Evolutionary conservation across 2,888 invertebrate genomes (phyloP), one percentile per base, ranked within the genome.

Genomic region (Cheilosia vernalis): DNA sequence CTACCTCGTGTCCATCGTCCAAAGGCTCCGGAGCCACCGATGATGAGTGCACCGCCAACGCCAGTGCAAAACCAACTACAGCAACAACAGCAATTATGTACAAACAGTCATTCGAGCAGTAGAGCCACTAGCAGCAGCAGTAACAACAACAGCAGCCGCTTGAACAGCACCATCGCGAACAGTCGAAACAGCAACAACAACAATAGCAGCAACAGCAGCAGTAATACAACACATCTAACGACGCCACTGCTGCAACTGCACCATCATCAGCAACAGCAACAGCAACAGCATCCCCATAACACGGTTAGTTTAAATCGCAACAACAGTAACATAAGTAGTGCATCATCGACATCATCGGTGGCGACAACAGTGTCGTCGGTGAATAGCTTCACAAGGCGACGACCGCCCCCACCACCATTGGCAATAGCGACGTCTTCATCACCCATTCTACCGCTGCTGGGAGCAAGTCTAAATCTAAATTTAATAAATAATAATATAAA

Each of bases 1-100:
- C 93, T 94, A 94, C 95, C 95, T 93, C 95, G 95, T 93, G 94
- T 94, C 91, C 94, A 94, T 94, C 93, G 94, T 90, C 91, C 92
- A 88, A 90, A 92, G 94, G 92, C 93, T 92, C 92, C 93, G 88
- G 94, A 95, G 94, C 92, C 93, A 91, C 91, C 92, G 90, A 92
- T 92, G 91, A 93, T 93, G 93, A 93, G 91, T 91, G 91, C 90
- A 90, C 90, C 92, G 63, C 83, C 87, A 85, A 84, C 83, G 83
- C 87, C 87, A 87, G 82, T 82, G 80, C 85, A 82, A 85, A 80
- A 81, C 17, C 88, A 87, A 44, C 87, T 77, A 37, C 85, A 80
- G 33, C 85, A 86, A 47, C 77, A 84, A 13, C 74, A 77, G 3
- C 73, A 77, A 53, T 19, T 72, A 77, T 80, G 74, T 87, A 87